These are phyloP conservation scores for Colistium nudipinnis DNA, from an alignment of 2,113 vertebrate genomes.

Conservation along the genomic window DNA sequence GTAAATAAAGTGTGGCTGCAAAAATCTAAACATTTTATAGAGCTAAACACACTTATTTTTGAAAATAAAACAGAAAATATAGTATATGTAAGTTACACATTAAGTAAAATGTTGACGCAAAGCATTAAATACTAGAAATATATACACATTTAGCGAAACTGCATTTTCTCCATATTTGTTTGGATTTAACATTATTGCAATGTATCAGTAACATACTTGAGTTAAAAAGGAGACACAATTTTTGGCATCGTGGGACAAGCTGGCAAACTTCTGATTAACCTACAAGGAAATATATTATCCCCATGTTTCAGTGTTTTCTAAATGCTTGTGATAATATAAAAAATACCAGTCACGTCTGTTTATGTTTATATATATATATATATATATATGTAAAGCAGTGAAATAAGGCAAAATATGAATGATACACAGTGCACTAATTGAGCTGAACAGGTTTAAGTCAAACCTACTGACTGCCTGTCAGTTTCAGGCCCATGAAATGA, in stretches of 20 bases:
- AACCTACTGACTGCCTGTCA: constrained; percentile 7
- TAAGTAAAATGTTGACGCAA: constrained; percentile 25
- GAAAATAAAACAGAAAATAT: constrained; percentile 34
- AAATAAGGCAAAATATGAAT: constrained; percentile 54
- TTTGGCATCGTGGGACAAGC: constrained; percentile 14
- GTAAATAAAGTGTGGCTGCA: background rate
- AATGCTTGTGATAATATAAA: constrained; percentile 35
- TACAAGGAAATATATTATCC: background rate
- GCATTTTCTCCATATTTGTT: constrained; percentile 9
- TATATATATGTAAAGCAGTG: constrained; percentile 6
- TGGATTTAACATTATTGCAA: constrained; percentile 19
- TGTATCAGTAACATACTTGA: constrained; percentile 26
- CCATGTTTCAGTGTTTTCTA: constrained; percentile 1
- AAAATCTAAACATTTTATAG: background rate
- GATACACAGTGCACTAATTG: constrained; percentile 39
- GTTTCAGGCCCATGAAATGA: constrained; percentile 38
- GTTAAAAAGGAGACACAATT: background rate
- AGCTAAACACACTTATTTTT: constrained; percentile 2
- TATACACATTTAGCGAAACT: constrained; percentile 33
- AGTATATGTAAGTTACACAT: constrained; percentile 29
- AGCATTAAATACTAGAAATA: constrained; percentile 27
- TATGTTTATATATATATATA: background rate
- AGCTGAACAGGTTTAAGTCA: constrained; percentile 24
- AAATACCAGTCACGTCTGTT: constrained; percentile 12
- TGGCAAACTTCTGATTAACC: background rate